These are phyloP conservation scores for Glyphotaelius pellucidus DNA, from an alignment of 2,888 invertebrate species.

Conservation along the genomic window DNA sequence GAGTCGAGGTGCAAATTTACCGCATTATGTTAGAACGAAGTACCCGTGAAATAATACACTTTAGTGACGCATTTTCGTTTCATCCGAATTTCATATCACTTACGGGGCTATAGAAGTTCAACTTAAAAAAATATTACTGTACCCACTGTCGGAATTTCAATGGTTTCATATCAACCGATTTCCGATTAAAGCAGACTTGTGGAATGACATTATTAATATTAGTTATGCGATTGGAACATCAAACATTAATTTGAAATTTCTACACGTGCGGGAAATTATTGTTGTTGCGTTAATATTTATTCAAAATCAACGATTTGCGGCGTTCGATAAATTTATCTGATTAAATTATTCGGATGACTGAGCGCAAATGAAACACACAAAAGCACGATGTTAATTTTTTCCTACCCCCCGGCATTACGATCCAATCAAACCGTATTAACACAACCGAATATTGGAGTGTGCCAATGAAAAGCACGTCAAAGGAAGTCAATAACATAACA, in stretches of 20 bases:
- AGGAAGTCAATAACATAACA: conserved; percentile 61
- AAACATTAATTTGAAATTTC: neutral
- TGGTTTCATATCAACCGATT: neutral
- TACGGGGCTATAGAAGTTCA: no score
- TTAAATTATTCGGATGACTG: neutral
- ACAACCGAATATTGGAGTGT: conserved; percentile 10
- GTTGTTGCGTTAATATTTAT: neutral
- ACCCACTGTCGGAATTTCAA: neutral
- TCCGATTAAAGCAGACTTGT: neutral
- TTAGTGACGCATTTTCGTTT: no score
- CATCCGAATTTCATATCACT: no score
- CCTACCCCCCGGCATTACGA: neutral
- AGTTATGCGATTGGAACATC: neutral
- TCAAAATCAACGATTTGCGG: neutral
- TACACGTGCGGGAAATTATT: neutral
- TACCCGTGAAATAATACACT: no score
- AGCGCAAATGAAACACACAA: neutral
- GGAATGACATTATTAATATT: neutral
- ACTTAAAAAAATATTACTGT: no score
- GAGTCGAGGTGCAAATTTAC: no score
- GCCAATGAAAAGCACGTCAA: conserved; percentile 56
- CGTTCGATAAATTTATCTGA: neutral
- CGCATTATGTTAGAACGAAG: no score
- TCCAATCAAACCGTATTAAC: neutral
- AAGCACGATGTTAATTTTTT: neutral